phyloP scores from a whole-genome alignment of 2,888 invertebrate genomes.

The Lapara coniferarum region DNA sequence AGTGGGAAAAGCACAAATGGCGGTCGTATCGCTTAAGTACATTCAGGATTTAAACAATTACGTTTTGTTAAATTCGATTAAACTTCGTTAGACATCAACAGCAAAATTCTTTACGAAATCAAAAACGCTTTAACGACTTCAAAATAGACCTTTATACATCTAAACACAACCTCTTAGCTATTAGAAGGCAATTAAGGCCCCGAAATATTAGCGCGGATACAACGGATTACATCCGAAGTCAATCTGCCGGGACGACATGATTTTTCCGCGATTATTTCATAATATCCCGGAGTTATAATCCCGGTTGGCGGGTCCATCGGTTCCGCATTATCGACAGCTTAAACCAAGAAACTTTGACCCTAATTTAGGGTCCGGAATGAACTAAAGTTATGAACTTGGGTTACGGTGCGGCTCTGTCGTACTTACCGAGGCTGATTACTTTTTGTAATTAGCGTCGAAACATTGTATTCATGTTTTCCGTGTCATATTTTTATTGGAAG shows the following conservation, averaged over 20 bases:
- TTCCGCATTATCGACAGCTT: constrained; percentile 36
- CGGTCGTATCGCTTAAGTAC: no score
- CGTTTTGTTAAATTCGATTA: no score
- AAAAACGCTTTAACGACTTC: no score
- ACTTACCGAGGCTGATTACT: neutral
- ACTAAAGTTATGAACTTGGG: constrained; percentile 22
- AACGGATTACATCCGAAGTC: neutral
- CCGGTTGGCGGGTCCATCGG: constrained; percentile 36
- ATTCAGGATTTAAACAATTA: no score
- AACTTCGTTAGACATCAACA: no score
- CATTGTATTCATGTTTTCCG: no score
- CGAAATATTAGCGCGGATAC: neutral
- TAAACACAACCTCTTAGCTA: neutral
- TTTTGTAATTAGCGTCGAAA: no score
- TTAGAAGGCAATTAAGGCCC: neutral
- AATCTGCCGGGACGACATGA: constrained; percentile 15
- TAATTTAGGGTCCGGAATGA: constrained; percentile 24
- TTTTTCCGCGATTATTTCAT: constrained; percentile 26
- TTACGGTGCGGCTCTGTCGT: neutral
- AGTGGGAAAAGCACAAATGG: no score
- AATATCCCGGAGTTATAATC: constrained; percentile 33
- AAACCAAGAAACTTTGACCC: constrained; percentile 26
- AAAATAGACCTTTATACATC: no score
- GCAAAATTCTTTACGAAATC: no score
- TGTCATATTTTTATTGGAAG: no score